A percentile compares a stretch with the other conserved stretches of the same genome.
phyloP scores from a whole-genome alignment of 2,113 vertebrate genomes.

The Hirundichthys speculiger region DNA sequence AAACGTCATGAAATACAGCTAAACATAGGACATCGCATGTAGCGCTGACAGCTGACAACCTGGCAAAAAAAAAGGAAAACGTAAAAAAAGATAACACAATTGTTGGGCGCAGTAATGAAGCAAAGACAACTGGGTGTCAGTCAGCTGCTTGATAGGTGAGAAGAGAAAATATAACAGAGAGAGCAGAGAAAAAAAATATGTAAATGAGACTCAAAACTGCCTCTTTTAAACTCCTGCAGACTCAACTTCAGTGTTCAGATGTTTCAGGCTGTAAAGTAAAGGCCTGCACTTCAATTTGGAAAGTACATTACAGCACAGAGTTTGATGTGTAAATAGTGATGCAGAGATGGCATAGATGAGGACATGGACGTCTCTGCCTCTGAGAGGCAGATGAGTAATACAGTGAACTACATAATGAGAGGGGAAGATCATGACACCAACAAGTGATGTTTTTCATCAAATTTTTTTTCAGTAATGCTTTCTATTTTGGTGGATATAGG shows the following conservation, averaged over 20 bases:
- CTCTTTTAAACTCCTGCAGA: constrained; percentile 6
- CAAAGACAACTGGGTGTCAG: constrained; percentile 42
- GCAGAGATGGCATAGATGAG: background rate
- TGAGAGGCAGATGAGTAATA: constrained; percentile 4
- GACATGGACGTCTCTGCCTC: background rate
- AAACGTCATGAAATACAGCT: no score
- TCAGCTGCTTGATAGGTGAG: constrained; percentile 36
- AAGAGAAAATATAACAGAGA: constrained; percentile 22
- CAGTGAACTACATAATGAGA: constrained; percentile 1
- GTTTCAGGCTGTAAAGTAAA: background rate
- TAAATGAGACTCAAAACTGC: constrained; percentile 11
- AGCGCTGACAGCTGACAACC: constrained; percentile 33
- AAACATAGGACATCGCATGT: no score
- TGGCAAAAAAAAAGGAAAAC: background rate
- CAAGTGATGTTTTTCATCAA: constrained; percentile 18
- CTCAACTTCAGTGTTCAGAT: constrained; percentile 14
- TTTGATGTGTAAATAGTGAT: constrained; percentile 23
- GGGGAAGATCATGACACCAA: constrained; percentile 14
- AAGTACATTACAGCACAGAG: background rate
- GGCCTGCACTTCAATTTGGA: no score
- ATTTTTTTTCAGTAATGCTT: constrained; percentile 8
- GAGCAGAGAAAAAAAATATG: constrained; percentile 17
- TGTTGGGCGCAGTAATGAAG: constrained; percentile 20
- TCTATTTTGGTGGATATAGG: constrained; percentile 4
- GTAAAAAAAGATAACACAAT: constrained; percentile 18